Percentiles rank a stretch among this genome's conserved stretches.
Conservation (phyloP, 2,113 vertebrate species). For the Macroglossus sobrinus region DNA sequence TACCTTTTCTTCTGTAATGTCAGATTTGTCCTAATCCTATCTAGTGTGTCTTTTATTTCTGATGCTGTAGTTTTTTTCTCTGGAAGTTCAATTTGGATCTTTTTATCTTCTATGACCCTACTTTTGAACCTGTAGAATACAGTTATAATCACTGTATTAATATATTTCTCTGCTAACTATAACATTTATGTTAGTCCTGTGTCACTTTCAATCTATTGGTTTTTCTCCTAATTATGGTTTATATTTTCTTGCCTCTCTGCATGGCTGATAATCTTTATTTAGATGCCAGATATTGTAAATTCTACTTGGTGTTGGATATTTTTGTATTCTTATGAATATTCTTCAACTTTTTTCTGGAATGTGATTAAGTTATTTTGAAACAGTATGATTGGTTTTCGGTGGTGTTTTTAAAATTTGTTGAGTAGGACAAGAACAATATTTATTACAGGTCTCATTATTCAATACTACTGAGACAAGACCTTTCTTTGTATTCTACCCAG, state of each 20-base stretch:
- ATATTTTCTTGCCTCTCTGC: not conserved
- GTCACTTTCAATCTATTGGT: not conserved
- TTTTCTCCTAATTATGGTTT: not conserved
- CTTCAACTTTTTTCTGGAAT: not conserved
- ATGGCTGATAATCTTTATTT: not conserved
- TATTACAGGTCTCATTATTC: not conserved
- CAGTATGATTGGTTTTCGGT: not conserved
- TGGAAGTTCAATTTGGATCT: not conserved
- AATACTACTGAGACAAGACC: not conserved
- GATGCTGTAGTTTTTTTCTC: not conserved
- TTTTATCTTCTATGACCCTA: not conserved
- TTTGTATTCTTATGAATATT: conserved; percentile 7
- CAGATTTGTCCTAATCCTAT: not conserved
- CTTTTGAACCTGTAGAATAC: not conserved
- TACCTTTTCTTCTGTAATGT: not conserved
- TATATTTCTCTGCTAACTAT: not conserved
- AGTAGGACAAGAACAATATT: not conserved
- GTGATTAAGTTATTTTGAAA: not conserved
- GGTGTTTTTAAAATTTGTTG: not conserved
- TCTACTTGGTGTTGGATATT: not conserved
- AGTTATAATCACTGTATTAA: not conserved
- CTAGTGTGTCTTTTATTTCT: not conserved
- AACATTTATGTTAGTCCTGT: not conserved
- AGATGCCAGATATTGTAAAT: not conserved
- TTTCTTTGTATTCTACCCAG: not conserved